Evolutionary conservation across 2,888 invertebrate genomes (phyloP).

Genomic region (Lasioglossum morio): DNA sequence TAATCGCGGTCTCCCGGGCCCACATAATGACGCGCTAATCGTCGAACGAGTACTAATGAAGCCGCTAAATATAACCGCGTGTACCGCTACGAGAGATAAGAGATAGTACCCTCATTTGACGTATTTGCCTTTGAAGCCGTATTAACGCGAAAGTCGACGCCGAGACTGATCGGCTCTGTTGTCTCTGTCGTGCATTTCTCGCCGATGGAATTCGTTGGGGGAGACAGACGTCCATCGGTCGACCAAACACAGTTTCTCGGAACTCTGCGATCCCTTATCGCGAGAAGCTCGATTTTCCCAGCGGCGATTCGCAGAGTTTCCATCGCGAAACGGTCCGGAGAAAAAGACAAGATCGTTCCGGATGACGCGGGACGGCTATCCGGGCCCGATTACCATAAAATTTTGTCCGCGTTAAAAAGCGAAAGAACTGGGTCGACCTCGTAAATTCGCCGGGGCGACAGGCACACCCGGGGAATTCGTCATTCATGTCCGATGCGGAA

Average conservation of each 20-base stretch:
- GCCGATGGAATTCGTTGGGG: constrained; percentile 31
- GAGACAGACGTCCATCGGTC: constrained; percentile 24
- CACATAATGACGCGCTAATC: constrained; percentile 59
- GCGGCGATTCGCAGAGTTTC: background rate
- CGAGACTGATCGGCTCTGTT: constrained; percentile 35
- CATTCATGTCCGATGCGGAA: constrained; percentile 61
- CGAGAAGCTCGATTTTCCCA: background rate
- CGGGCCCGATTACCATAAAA: background rate
- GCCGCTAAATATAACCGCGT: constrained; percentile 71
- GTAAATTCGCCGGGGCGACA: background rate
- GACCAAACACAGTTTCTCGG: background rate
- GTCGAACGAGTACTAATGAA: constrained; percentile 67
- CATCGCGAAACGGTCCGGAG: background rate
- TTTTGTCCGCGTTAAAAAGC: constrained; percentile 12
- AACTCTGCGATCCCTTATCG: background rate
- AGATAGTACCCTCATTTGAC: constrained; percentile 79
- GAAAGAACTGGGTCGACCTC: constrained; percentile 27
- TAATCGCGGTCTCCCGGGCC: constrained; percentile 37
- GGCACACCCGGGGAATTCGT: background rate
- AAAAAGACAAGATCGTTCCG: background rate
- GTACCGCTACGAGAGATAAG: constrained; percentile 77
- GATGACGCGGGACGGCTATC: background rate
- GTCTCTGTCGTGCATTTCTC: constrained; percentile 49
- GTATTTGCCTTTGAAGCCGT: constrained; percentile 43
- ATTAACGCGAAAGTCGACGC: constrained; percentile 63